A percentile compares a stretch with the other conserved stretches of the same genome.
phyloP scores from a whole-genome alignment of 1,140 invertebrate species.

The Solen grandis region DNA sequence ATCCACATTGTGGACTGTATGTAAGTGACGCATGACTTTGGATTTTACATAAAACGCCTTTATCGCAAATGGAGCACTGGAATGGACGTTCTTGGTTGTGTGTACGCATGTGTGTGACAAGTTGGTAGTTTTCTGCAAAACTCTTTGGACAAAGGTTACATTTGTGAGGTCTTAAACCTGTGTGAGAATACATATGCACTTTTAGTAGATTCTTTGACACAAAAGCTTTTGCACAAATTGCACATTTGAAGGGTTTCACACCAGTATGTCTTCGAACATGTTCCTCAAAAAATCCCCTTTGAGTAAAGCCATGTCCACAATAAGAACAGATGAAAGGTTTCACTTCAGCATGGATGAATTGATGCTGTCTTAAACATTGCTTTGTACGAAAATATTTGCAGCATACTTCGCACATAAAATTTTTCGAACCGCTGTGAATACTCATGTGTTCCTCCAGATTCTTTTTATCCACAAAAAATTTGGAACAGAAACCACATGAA shows the following conservation, averaged over 20 bases:
- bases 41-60: slow-evolving; percentile 34
- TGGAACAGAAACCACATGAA: slow-evolving; percentile 29
- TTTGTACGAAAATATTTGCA: slow-evolving; percentile 37
- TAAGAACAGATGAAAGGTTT: slow-evolving; percentile 42
- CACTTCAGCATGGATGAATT: slow-evolving; percentile 29
- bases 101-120: slow-evolving; percentile 30
- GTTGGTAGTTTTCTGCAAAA: slow-evolving; percentile 33
- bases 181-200: slow-evolving; percentile 44
- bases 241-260: slow-evolving; percentile 47
- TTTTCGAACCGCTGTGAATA: slow-evolving; percentile 23
- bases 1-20: slow-evolving; percentile 35
- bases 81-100: slow-evolving; percentile 47
- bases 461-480: slow-evolving; percentile 35
- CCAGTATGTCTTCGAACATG: slow-evolving; percentile 47
- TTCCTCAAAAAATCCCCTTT: slow-evolving; percentile 45
- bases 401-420: slow-evolving; percentile 28
- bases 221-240: slow-evolving; percentile 41
- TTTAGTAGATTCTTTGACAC: slow-evolving; percentile 40
- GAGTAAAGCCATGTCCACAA: slow-evolving; percentile 54
- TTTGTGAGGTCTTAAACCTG: slow-evolving; percentile 17
- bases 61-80: slow-evolving; percentile 35
- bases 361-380: slow-evolving; percentile 33
- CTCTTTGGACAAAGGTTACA: slow-evolving; percentile 39
- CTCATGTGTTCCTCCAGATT: slow-evolving; percentile 26
- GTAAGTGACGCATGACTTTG: slow-evolving; percentile 36